Base-by-base conservation (phyloP, 2,113 vertebrate genomes). In the Rynchops niger region DNA sequence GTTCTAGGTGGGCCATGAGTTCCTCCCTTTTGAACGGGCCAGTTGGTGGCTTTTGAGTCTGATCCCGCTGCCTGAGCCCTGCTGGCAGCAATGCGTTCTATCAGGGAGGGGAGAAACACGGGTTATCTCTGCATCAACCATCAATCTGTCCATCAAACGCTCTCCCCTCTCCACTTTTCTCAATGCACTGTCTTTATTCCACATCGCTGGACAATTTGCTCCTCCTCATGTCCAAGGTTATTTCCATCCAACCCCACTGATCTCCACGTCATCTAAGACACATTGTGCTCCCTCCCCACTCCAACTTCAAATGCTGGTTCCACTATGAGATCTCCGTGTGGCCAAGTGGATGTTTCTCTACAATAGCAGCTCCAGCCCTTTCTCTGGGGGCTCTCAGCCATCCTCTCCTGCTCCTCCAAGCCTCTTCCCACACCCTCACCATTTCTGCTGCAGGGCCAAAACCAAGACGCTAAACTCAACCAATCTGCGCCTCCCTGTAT, bases 1-100 rank as follows among this genome's bases (percentile, higher is more conserved):
- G 99, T 98, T 99, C 99, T 97, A 99, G 98, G 97, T 99, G 99
- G 42, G 99, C 99, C 97, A 99, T 98, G 84, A 99, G 99, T 88
- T 99, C 98, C 73, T 99, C 99, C 95, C 99, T 98, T 95, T 99
- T 99, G 98, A 99, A 99, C 0, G 98, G 98, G 66, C 99, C 99
- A 0, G 99, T 99, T 19, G 99, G 99, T 49, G 98, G 97, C 97
- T 99, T 99, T 97, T 99, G 99, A 1, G 99, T 99, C 98, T 99
- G 99, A 97, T 99, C 99, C 93, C 99, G 99, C 97, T 99, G 99
- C 86, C 99, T 98, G 97, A 99, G 95, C 78, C 99, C 99, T 21
- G 99, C 99, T 0, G 99, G 99, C 97, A 99, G 94, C 97, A 99
- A 90, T 2, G 98, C 99, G 7, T 99, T 99, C 99, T 99, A 92